These are phyloP conservation scores for Leucopternis melanops DNA, from an alignment of 2,113 vertebrate genomes.

Conservation along the genomic window DNA sequence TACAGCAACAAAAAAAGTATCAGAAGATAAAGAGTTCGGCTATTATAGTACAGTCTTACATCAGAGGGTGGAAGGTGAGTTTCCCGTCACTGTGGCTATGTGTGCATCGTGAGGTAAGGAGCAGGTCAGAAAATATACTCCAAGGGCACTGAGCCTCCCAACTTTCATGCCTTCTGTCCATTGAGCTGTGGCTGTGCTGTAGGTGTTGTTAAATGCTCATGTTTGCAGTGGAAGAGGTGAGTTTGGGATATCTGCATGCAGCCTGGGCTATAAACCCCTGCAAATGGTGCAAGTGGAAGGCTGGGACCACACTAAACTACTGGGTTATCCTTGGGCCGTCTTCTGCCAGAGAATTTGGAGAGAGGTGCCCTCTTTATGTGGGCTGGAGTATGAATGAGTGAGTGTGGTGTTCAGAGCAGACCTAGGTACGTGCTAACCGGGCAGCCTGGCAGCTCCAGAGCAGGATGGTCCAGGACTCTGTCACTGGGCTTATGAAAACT, in stretches of 20 bases:
- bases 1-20: slow-evolving; percentile 93
- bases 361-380: neutral
- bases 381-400: neutral
- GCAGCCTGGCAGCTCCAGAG: neutral
- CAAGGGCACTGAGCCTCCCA: neutral
- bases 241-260: neutral
- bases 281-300: accelerated
- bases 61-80: slow-evolving; percentile 96
- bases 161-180: neutral
- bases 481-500: neutral
- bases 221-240: neutral
- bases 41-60: slow-evolving; percentile 88
- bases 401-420: neutral
- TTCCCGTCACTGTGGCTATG: accelerated
- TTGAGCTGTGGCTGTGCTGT: neutral
- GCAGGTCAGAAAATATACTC: neutral
- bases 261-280: neutral
- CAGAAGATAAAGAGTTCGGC: slow-evolving; percentile 84
- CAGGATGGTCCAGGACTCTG: neutral
- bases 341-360: neutral
- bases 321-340: neutral
- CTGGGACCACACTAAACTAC: neutral
- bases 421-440: neutral
- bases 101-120: neutral
- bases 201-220: accelerated